Base-by-base conservation (phyloP, 2,797 vertebrate genomes). In the Odontamblyopus lacepedii region DNA sequence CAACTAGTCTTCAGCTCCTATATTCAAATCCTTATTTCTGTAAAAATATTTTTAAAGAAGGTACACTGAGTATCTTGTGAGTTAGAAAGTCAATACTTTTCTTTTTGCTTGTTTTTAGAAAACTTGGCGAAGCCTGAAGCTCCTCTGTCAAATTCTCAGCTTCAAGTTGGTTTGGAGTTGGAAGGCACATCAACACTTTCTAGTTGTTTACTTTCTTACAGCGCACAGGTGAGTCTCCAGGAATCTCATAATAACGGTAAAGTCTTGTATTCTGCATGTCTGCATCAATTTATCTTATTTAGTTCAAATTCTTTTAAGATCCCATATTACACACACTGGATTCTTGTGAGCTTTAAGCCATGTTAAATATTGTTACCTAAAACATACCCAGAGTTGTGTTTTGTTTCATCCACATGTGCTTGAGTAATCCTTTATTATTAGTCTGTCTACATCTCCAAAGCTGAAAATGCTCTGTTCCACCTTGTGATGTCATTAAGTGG, bases 181-280 rank as follows among this genome's bases (percentile, higher is more conserved):
- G 63, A 64, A 64, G 38, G 63, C 35, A 26, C 63, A 26, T 23
- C 35, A 63, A 41, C 61, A 38, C 18, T 63, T 63, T 63, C 32
- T 63, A 63, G 53, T 71, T 69, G 72, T 63, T 15, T n/a, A 38
- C 61, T 63, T 63, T 63, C 35, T 12, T 60, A 38, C 38, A 41
- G 32, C 32, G 23, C 61, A 38, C 61, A 11, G 6, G 61, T 63
- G 15, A 92, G 26, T 57, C 23, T 57, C 23, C 55, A 57, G 55
- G 23, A 26, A 57, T 57, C 23, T 5, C 1, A 57, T 57, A 26
- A 57, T 57, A 57, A 57, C 9, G 12, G 23, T 57, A 26, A 26
- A 57, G 55, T 8, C 23, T 26, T 55, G 2, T 57, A 57, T 57
- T 57, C 23, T 57, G 26, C 27, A 4, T 23, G 3, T 56, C 23